phyloP scores from a whole-genome alignment of 2,797 vertebrate genomes.

The Heterohyrax brucei region DNA sequence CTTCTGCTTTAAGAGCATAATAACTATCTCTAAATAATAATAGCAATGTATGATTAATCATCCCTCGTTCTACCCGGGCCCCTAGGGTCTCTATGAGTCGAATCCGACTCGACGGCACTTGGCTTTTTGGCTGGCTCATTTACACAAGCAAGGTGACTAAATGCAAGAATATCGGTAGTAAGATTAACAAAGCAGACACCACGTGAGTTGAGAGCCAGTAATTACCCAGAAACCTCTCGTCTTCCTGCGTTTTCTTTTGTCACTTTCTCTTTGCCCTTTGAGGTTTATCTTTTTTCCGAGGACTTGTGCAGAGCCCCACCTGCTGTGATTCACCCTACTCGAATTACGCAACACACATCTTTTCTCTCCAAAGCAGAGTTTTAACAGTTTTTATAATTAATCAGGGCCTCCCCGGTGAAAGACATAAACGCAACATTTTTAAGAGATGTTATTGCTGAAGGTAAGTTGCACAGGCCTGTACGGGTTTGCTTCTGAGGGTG shows the following conservation, averaged over 20 bases:
- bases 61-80: background rate
- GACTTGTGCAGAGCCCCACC: background rate
- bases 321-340: slow-evolving; percentile 37
- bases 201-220: background rate
- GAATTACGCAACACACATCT: slow-evolving; percentile 12
- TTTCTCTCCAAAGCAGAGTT: background rate
- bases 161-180: slow-evolving; percentile 40
- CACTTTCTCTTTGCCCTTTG: slow-evolving; percentile 21
- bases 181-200: background rate
- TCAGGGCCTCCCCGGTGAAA: slow-evolving; percentile 55
- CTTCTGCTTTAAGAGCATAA: slow-evolving; percentile 46
- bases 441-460: slow-evolving; percentile 16
- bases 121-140: background rate
- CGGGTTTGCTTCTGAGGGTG: fast-evolving
- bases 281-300: background rate
- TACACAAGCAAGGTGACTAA: slow-evolving; percentile 3
- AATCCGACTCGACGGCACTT: too few species aligned
- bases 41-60: slow-evolving; percentile 12
- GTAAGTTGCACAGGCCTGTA: background rate
- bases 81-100: too few species aligned
- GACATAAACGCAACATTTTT: slow-evolving; percentile 70
- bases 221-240: background rate
- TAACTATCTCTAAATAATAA: slow-evolving; percentile 53
- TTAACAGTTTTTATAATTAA: slow-evolving; percentile 58
- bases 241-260: background rate